Evolutionary conservation across 2,113 vertebrate species (phyloP), one percentile per base, ranked within the genome.

Genomic region (Epinephelus moara): DNA sequence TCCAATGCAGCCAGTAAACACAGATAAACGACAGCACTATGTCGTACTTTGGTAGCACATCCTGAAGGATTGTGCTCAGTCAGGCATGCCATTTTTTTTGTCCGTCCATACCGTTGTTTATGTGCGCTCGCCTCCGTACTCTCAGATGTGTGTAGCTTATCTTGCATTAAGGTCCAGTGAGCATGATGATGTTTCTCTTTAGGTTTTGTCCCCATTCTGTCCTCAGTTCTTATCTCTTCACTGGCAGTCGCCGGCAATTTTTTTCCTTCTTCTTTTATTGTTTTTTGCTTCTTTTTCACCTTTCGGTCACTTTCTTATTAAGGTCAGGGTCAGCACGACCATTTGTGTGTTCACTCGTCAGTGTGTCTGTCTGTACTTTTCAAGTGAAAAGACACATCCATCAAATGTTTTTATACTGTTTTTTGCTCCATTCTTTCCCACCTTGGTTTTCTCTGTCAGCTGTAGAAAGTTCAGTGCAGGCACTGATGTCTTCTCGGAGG

Each of bases 201-300:
- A 78, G 70, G 78, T 82, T 90, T 84, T 85, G 81, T 89, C 86
- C 80, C 60, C 59, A 86, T 90, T 90, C 86, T 90, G 89, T 90
- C 88, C 80, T 10, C 12, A 75, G 13, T 90, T 89, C 70, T 79
- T 81, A 69, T 84, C 85, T 84, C 50, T 33, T 67, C 15, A 2
- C 47, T 2, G 55, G 37, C 75, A 60, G 14, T 67, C 15, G 1
- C 47, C 1, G 55, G 27, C 75, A 60, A 17, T 56, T 49, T 52
- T 40, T 40, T n/a, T 7, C 15, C 59, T 11, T 19, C 14, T 18
- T 21, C 53, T 12, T 21, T 50, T 33, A 14, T 55, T 64, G 5
- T 66, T 66, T 13, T 50, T 14, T 6, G 3, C 25, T 78, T 62
- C 21, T 33, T 61, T 66, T 70, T 74, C 19, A 47, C 75, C 27